Evolutionary conservation across 2,113 vertebrate genomes (phyloP), one percentile per base, ranked within the genome.

Genomic region (Microtus oregoni): DNA sequence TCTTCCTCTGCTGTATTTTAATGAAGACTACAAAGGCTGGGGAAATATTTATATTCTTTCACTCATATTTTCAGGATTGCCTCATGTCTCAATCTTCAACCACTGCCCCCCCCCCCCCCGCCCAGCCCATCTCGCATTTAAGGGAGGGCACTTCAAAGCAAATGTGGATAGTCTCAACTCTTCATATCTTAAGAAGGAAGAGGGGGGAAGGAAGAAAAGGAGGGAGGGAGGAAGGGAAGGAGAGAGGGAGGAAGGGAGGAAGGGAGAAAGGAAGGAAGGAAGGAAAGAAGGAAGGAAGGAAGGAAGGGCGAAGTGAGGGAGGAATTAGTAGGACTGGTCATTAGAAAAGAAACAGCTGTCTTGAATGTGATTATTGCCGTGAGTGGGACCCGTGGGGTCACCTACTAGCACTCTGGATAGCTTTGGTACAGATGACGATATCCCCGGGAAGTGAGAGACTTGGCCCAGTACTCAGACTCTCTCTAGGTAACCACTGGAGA

Each of bases 21-120:
- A 97, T 97, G 96, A 98, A 97, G 96, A 92, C 86, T 90, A 89
- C 89, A 96, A 70, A 96, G 95, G 89, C 92, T 94, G 86, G 76
- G 82, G 97, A 96, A 96, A 97, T 97, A 97, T 97, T 97, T 97
- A 97, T 97, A 97, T 96, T 96, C 96, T 96, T 97, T 97, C 78
- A 97, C 97, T 97, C 98, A 97, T 98, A 97, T 95, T 98, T 98
- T 94, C 65, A 88, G 86, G 75, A 98, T 98, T 97, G 97, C 97
- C 96, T 98, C 97, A 97, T 97, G 97, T 98, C 98, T 98, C 89
- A 5, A 65, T 90, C 28, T 63, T 38, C 58, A 73, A 83, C 78
- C 28, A 9, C 38, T 4, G 3, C 41, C 41, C 41, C 22, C 24
- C 38, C 41, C 41, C 41, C 41, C 41, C 22, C 24, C 38, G 26